Base-by-base conservation (phyloP, 1,140 invertebrate species). In the Stegodyphus mimosarum region DNA sequence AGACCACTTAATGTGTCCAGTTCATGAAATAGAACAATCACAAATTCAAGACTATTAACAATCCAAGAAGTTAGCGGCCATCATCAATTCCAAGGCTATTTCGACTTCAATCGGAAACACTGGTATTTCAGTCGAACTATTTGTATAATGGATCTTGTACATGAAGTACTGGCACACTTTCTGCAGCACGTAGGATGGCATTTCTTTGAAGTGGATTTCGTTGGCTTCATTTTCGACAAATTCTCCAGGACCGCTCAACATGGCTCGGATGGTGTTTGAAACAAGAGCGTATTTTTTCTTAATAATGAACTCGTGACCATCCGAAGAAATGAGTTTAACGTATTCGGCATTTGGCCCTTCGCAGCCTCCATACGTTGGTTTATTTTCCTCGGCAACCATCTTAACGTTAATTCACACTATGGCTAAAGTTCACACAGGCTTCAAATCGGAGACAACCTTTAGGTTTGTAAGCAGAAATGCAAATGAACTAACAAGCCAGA, bases 81-180 rank as follows among this genome's bases (percentile, higher is more conserved):
- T 99, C 53, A 99, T 93, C 49, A 99, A 92, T 92, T 99, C 99
- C 87, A 99, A 92, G 51, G 98, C 98, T 88, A 99, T 98, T 91
- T 98, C 97, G 5, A 96, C 96, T 76, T 96, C 95, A 89, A 99
- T 99, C 7, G 96, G 97, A 91, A 99, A 99, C 91, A 99, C 98
- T 13, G 99, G 99, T 89, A 99, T 99, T 92, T 99, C 98, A n/a
- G 97, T 99, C 17, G 98, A 98, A 89, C 97, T 98, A 92, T 99
- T 99, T 80, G 98, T 99, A 91, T 99, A 99, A 66, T 97, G 95
- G 9, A 99, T 97, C 93, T 99, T 99, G 91, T 99, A 99, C 7
- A 96, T 98, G 90, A 99, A 99, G 90, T 99, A 99, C 96, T 99
- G 99, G 91, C 98, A 99, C 6, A 99, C 98, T 92, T 99, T 99